Conservation (phyloP, 2,113 vertebrate genomes). For the Eudorcas thomsonii region DNA sequence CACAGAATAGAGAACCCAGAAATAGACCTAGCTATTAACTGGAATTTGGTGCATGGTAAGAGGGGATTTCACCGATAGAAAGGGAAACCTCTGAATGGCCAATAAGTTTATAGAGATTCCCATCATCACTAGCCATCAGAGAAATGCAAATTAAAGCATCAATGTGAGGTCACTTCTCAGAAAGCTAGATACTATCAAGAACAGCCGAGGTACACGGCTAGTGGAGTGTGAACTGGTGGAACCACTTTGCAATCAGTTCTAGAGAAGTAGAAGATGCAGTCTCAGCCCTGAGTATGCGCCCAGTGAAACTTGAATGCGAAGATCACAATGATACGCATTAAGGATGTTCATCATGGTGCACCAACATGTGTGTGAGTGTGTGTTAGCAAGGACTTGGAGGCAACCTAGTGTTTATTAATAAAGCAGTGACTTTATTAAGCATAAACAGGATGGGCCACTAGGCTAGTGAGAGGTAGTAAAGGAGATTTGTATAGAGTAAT, state of each 20-base stretch:
- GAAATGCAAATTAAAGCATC: not conserved
- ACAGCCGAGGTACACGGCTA: not conserved
- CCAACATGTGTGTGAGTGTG: not conserved
- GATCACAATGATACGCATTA: not conserved
- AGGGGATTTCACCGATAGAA: not conserved
- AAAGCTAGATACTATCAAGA: not conserved
- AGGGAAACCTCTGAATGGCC: not conserved
- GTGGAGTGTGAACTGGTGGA: too few relatives aligned
- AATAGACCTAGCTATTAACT: not conserved
- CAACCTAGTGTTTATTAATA: not conserved
- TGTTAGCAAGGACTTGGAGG: not conserved
- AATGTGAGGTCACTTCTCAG: not conserved
- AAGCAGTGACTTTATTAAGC: not conserved
- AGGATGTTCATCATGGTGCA: rapidly evolving
- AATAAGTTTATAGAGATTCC: not conserved
- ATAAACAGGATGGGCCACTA: not conserved
- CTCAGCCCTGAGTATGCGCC: not conserved
- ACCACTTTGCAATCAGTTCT: not conserved
- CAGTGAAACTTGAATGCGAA: not conserved
- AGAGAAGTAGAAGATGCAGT: not conserved
- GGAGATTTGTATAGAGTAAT: not conserved
- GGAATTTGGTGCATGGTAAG: not conserved
- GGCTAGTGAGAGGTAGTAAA: not conserved
- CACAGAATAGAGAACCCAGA: not conserved
- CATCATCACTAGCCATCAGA: not conserved